Conservation (phyloP, 2,797 vertebrate genomes). For the Chlorospingus flavigularis region DNA sequence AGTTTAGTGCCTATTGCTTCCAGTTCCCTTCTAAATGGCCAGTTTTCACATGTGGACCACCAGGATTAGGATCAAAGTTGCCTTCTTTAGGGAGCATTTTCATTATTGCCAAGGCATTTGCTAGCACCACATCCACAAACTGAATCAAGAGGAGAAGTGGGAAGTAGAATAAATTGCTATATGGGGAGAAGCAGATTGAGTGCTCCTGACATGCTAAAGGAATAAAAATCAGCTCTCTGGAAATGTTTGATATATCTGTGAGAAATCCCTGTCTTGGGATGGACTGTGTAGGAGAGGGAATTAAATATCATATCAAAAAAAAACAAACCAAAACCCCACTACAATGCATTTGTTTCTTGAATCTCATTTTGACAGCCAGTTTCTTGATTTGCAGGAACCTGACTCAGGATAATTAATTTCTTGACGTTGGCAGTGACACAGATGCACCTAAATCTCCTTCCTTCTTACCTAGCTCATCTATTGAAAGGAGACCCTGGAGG, state of each 20-base stretch:
- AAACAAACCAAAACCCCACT: not conserved
- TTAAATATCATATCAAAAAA: not conserved
- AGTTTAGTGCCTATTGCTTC: slow-evolving; percentile 39
- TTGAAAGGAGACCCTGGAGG: not conserved
- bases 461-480: not conserved
- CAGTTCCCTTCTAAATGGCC: slow-evolving; percentile 22
- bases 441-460: not conserved
- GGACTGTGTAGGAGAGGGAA: not conserved
- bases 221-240: slow-evolving; percentile 18
- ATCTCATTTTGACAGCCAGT: not conserved
- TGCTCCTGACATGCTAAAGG: not conserved
- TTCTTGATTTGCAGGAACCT: not conserved
- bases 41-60: slow-evolving; percentile 40
- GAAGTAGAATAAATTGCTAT: slow-evolving; percentile 24
- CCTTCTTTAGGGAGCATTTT: slow-evolving; percentile 29
- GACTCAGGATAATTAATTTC: not conserved
- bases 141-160: not conserved
- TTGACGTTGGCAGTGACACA: not conserved
- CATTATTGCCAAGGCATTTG: not conserved
- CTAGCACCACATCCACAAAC: not conserved
- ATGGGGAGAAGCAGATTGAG: not conserved
- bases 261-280: not conserved
- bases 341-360: not conserved
- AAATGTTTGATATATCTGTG: not conserved
- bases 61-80: slow-evolving; percentile 39